These are phyloP conservation scores for Acrocyrtus sp. DNA, from an alignment of 2,888 invertebrate genomes.

Conservation along the genomic window DNA sequence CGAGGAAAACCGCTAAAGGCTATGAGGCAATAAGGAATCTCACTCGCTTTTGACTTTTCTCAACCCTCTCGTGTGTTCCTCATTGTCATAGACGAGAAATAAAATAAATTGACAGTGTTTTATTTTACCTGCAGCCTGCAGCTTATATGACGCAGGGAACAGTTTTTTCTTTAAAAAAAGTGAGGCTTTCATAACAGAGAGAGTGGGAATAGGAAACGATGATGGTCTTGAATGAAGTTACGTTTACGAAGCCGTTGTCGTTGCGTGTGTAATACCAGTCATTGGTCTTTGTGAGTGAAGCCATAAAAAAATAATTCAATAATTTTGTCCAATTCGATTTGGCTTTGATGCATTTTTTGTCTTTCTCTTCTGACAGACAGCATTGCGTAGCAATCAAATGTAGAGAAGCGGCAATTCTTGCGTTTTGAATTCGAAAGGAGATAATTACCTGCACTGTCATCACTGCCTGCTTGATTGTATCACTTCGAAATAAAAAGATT, in stretches of 20 bases:
- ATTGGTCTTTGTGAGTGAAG: no score
- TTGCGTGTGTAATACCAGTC: no score
- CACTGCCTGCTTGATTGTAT: no score
- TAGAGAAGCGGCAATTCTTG: background rate
- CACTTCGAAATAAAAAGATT: no score
- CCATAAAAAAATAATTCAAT: no score
- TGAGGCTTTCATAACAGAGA: background rate
- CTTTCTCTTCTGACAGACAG: no score
- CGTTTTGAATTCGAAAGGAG: background rate
- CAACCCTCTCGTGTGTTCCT: background rate
- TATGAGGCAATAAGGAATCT: slow-evolving; percentile 34
- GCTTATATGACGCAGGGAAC: no score
- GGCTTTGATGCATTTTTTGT: background rate
- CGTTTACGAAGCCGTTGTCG: no score
- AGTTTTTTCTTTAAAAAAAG: slow-evolving; percentile 8
- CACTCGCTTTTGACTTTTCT: slow-evolving; percentile 12
- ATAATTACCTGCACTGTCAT: background rate
- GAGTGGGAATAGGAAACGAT: background rate
- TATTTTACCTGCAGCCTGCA: no score
- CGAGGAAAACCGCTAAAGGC: slow-evolving; percentile 37
- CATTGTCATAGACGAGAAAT: background rate
- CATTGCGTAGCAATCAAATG: background rate
- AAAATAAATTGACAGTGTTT: background rate
- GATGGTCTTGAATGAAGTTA: no score
- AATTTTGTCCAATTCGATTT: no score